Base-by-base conservation (phyloP, 30 jellyfish, hydroid and myxozoan genomes). In the Pelagia noctiluca region DNA sequence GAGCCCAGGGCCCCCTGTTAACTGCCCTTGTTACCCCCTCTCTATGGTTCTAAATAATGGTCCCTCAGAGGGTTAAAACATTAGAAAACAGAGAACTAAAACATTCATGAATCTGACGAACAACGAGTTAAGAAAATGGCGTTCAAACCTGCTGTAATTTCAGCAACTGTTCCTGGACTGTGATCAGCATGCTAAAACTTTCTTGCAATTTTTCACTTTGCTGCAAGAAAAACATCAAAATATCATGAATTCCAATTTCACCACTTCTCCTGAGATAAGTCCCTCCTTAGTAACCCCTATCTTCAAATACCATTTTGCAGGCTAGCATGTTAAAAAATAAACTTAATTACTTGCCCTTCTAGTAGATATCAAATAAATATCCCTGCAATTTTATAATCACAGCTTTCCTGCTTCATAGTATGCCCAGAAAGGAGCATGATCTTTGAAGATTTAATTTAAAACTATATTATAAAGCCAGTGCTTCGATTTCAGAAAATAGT, bases 121-220 rank as follows among this genome's bases (percentile, higher is more conserved):
- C n/a, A n/a, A n/a, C n/a, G n/a, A n/a, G n/a, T n/a, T n/a, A n/a
- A n/a, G n/a, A n/a, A n/a, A n/a, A n/a, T n/a, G n/a, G n/a, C n/a
- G n/a, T 36, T 28, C 69, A 22, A 65, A 90, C 97, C 96, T 90
- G 96, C 37, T 90, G 97, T 78, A 90, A 47, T 19, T 80, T 38
- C 0, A 90, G 81, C 47, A 90, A 50, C 65, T 90, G 97, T 38
- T 90, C 97, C 65, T 90, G 97, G 0, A 90, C 85, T 0, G 97
- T 81, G 10, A 90, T 74, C 23, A 90, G 78, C 62, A 90, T 77
- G 67, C 84, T 83, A 38, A 83, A 84, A 34, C 86, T 90, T n/a
- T 90, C 96, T 49, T 90, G 97, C 50, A 90, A 89, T 52, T 90
- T 90, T 50, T 78, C 88, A 63, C 89, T 90, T 90, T 90, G 97